phyloP scores from a whole-genome alignment of 2,888 invertebrate species.

The Chaitophorus viminalis region DNA sequence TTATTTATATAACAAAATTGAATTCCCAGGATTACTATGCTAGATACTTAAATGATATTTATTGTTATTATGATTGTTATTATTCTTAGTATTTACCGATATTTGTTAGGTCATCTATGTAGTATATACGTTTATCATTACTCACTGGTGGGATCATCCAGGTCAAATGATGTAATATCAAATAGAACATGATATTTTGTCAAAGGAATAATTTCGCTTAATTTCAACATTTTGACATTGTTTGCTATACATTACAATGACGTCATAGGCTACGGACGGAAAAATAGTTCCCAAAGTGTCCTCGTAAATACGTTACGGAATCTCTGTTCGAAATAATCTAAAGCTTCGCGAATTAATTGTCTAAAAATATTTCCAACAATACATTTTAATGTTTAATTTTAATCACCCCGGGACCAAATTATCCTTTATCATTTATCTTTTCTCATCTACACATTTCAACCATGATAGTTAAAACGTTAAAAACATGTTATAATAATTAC shows the following conservation, averaged over 20 bases:
- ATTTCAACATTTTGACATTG: too few species aligned
- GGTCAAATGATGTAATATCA: not conserved
- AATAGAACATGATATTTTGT: not conserved
- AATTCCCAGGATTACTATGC: too few species aligned
- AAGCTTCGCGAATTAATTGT: slow-evolving; percentile 18
- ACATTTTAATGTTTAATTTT: slow-evolving; percentile 21
- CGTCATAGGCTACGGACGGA: too few species aligned
- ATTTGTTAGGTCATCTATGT: not conserved
- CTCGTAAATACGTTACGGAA: too few species aligned
- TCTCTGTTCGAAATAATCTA: too few species aligned
- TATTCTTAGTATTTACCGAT: too few species aligned
- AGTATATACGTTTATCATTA: not conserved
- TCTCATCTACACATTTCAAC: not conserved
- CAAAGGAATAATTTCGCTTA: not conserved
- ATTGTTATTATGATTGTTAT: too few species aligned
- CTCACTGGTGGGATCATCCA: too few species aligned
- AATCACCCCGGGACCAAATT: not conserved
- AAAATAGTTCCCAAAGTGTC: too few species aligned
- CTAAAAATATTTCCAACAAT: slow-evolving; percentile 32
- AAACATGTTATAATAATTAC: slow-evolving; percentile 17
- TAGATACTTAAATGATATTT: too few species aligned
- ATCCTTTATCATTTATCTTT: not conserved
- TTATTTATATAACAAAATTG: too few species aligned
- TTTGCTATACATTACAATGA: too few species aligned
- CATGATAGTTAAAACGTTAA: not conserved